Percentiles rank a stretch among this genome's conserved stretches.
Evolutionary conservation across 1,140 invertebrate genomes (phyloP).

Genomic region (Bemisia tabaci): DNA sequence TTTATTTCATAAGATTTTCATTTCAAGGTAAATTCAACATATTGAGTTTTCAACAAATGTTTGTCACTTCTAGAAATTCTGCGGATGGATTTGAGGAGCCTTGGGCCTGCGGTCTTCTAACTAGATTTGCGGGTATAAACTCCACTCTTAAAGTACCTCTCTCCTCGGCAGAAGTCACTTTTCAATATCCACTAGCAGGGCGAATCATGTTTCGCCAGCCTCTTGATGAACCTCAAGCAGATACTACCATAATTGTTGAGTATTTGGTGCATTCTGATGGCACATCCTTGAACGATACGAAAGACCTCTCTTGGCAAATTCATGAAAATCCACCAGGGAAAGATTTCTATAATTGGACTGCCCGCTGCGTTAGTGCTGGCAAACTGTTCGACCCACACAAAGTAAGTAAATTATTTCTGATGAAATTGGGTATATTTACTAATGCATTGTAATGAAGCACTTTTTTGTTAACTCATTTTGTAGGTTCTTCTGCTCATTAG

Average conservation of each 20-base stretch:
- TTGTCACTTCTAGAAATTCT: constrained; percentile 30
- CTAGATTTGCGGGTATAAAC: constrained; percentile 36
- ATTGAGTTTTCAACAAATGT: too few species aligned
- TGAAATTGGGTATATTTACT: background rate
- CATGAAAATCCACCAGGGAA: constrained; percentile 47
- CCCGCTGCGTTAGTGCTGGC: constrained; percentile 68
- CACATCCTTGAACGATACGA: constrained; percentile 59
- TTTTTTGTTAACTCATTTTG: background rate
- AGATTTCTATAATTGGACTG: constrained; percentile 85
- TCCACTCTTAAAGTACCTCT: constrained; percentile 54
- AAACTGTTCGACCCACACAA: constrained; percentile 64
- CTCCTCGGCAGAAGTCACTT: constrained; percentile 54
- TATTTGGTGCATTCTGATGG: constrained; percentile 74
- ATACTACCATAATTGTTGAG: constrained; percentile 56
- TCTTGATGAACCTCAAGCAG: constrained; percentile 56
- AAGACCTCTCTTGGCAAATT: constrained; percentile 43
- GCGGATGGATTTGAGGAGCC: constrained; percentile 37
- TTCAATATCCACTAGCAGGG: constrained; percentile 32
- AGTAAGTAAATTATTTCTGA: constrained; percentile 32
- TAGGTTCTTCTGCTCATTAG: too few species aligned
- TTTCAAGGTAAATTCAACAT: too few species aligned
- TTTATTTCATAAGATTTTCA: too few species aligned
- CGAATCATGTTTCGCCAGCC: constrained; percentile 72
- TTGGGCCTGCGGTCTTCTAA: constrained; percentile 52
- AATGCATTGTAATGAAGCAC: background rate